These are phyloP conservation scores for Herpailurus yagouaroundi DNA, from an alignment of 2,113 vertebrate species.

Conservation along the genomic window DNA sequence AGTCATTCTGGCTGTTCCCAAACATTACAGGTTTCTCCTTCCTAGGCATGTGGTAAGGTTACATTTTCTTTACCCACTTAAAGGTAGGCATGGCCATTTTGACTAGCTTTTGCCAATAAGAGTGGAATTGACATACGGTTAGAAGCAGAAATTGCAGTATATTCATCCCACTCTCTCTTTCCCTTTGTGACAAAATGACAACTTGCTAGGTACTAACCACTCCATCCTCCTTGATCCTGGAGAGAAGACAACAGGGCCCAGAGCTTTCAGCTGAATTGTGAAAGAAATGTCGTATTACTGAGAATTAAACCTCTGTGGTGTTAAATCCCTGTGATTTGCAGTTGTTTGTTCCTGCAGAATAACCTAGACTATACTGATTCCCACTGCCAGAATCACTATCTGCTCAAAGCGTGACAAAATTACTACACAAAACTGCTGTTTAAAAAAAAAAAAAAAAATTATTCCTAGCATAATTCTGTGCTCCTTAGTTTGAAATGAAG, in stretches of 20 bases:
- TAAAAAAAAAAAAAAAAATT: neutral
- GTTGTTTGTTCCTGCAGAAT: neutral
- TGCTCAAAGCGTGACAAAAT: conserved; percentile 2
- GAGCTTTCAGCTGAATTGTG: neutral
- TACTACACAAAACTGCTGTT: neutral
- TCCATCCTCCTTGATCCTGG: neutral
- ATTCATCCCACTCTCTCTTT: neutral
- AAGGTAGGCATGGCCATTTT: neutral
- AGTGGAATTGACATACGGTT: neutral
- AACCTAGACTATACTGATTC: neutral
- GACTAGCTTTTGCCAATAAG: neutral
- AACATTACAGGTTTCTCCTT: neutral
- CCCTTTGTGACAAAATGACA: neutral
- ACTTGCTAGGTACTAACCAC: neutral
- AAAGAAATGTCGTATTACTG: neutral
- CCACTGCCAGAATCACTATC: neutral
- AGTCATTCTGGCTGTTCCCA: neutral
- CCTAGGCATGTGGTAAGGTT: neutral
- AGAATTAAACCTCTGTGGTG: neutral
- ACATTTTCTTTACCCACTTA: neutral
- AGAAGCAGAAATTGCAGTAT: neutral
- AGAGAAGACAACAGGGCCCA: neutral
- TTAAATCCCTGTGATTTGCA: neutral
- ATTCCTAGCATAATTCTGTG: neutral
- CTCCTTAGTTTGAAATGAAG: neutral